Evolutionary conservation across 2,888 invertebrate genomes (phyloP).

Genomic region (Agrochola macilenta): DNA sequence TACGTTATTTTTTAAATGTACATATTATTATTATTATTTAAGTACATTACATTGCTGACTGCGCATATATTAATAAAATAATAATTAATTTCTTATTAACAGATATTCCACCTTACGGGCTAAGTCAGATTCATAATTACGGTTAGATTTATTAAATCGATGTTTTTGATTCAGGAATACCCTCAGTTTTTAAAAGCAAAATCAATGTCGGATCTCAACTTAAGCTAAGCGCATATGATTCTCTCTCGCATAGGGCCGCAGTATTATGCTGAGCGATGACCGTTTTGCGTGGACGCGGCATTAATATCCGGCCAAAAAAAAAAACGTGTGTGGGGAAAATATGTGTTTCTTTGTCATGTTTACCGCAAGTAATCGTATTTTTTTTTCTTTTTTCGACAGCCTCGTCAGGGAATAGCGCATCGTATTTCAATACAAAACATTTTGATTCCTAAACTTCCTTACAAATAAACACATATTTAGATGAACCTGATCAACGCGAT

Average conservation of each 20-base stretch:
- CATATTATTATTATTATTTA: slow-evolving; percentile 5
- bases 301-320: too few relatives aligned
- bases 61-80: slow-evolving; percentile 37
- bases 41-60: slow-evolving; percentile 41
- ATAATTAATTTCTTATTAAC: slow-evolving; percentile 41
- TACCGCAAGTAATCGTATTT: too few relatives aligned
- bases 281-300: too few relatives aligned
- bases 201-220: background rate
- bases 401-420: background rate
- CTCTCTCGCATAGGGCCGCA: too few relatives aligned
- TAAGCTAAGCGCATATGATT: background rate
- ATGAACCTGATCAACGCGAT: too few relatives aligned
- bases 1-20: background rate
- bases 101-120: slow-evolving; percentile 65
- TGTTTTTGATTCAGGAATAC: slow-evolving; percentile 15
- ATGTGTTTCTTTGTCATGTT: too few relatives aligned
- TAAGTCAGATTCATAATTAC: slow-evolving; percentile 65
- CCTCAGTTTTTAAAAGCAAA: background rate
- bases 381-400: background rate
- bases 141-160: slow-evolving; percentile 42
- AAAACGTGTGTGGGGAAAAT: too few relatives aligned
- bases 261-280: too few relatives aligned
- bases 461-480: background rate
- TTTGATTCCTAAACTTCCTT: background rate
- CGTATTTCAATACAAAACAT: background rate